Evolutionary conservation across 1,140 invertebrate species (phyloP), one percentile per base, ranked within the genome.

Genomic region (Lepidurus apus): DNA sequence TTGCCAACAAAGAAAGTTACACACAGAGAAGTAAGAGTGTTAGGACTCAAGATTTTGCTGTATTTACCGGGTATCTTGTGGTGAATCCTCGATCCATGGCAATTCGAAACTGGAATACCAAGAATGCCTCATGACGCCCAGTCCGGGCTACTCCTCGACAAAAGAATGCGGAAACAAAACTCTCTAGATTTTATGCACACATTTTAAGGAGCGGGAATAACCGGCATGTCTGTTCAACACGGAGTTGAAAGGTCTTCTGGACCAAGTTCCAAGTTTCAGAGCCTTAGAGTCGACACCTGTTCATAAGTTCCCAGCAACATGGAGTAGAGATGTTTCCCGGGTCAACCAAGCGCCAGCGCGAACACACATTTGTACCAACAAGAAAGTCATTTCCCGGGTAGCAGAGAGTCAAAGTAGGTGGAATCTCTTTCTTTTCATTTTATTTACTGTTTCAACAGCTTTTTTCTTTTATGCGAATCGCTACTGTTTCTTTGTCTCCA

Each of bases 271-370:
- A 7, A 1, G 53, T 65, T 11, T 65, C 21, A 21, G 17, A 65
- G 17, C n/a, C 53, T 21, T 17, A 65, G 53, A 65, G 53, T 65
- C 53, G 53, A 65, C 53, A 65, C 53, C 53, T 65, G 53, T 65
- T 65, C 21, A 21, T 17, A n/a, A 13, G 53, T 65, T n/a, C 53
- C 8, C 17, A 65, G 53, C 21, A 65, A 65, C 53, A 21, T 21
- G 9, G 53, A 7, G 53, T 17, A 17, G 53, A n/a, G 21, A 65
- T 21, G 53, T 65, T 65, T 65, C 53, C 53, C 53, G 9, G 53
- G 8, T 65, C 53, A 65, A 65, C 9, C 5, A 65, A 65, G 53
- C 53, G 53, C 53, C 53, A 65, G 53, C 53, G 53, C 53, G 53
- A 21, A 65, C 53, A 65, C 17, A 65, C 13, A 65, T 65, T 65